These are phyloP conservation scores for Neodiprion fabricii DNA, from an alignment of 1,140 invertebrate genomes.

Conservation along the genomic window DNA sequence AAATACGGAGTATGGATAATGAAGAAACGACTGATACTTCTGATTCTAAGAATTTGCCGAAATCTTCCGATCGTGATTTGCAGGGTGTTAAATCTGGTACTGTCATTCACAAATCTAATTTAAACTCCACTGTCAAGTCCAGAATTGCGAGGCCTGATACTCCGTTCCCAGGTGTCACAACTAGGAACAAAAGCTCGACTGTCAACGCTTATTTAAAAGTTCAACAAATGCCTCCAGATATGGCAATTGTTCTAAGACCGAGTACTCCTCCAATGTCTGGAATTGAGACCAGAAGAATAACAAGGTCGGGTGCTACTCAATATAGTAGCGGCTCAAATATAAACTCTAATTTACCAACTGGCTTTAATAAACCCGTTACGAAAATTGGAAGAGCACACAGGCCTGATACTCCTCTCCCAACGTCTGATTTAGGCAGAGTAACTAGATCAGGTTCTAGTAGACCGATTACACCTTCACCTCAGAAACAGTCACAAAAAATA, in stretches of 20 bases:
- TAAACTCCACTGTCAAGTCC: not conserved
- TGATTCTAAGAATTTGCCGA: too few relatives aligned
- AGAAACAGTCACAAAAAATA: not conserved
- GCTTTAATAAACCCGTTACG: not conserved
- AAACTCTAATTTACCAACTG: too few relatives aligned
- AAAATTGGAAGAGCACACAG: slow-evolving; percentile 12
- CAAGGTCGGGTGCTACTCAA: not conserved
- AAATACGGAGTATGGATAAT: not conserved
- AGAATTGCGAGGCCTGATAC: not conserved
- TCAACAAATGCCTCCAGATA: not conserved
- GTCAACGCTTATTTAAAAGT: not conserved
- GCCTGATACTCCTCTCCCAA: slow-evolving; percentile 26
- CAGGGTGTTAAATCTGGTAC: not conserved
- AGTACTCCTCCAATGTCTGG: not conserved
- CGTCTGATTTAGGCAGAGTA: slow-evolving; percentile 3
- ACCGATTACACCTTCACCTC: not conserved
- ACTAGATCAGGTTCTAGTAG: not conserved
- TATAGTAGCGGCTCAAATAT: too few relatives aligned
- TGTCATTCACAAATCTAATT: not conserved
- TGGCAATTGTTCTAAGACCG: too few relatives aligned
- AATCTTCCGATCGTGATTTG: not conserved
- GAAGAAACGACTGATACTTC: not conserved
- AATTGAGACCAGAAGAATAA: not conserved
- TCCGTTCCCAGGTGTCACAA: not conserved
- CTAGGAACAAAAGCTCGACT: not conserved